phyloP scores from a whole-genome alignment of 2,113 vertebrate genomes.

The Laticauda laticaudata region DNA sequence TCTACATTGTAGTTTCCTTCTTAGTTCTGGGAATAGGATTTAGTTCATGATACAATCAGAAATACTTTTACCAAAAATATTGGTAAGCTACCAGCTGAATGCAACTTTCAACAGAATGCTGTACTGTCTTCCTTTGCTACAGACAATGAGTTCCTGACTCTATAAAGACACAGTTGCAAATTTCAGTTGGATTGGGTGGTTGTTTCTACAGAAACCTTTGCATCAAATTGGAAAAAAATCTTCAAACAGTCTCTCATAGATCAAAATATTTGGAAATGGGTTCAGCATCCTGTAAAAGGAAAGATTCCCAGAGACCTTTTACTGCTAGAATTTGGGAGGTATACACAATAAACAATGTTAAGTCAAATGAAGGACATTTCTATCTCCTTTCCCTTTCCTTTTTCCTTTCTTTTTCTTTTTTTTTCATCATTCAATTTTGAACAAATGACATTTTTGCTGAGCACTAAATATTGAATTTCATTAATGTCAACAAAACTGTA shows the following conservation, averaged over 20 bases:
- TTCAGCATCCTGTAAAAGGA: neutral
- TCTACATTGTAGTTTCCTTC: neutral
- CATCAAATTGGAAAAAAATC: neutral
- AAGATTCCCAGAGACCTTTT: neutral
- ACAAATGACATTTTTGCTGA: neutral
- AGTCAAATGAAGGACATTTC: neutral
- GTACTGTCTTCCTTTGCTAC: neutral
- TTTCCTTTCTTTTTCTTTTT: neutral
- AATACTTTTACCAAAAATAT: neutral
- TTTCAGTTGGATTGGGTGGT: neutral
- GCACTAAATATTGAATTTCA: constrained; percentile 5
- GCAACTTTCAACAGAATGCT: neutral
- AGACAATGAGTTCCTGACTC: neutral
- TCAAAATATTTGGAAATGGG: neutral
- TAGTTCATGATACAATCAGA: neutral
- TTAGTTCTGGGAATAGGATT: neutral
- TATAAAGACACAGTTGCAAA: neutral
- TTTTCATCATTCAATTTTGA: neutral
- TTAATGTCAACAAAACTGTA: neutral
- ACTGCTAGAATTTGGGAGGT: neutral
- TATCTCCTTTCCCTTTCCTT: neutral
- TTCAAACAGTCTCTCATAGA: neutral
- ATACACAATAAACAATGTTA: neutral
- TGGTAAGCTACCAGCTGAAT: neutral
- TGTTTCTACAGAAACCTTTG: neutral